phyloP scores from a whole-genome alignment of 2,888 invertebrate species.

The Agonum fuliginosum region DNA sequence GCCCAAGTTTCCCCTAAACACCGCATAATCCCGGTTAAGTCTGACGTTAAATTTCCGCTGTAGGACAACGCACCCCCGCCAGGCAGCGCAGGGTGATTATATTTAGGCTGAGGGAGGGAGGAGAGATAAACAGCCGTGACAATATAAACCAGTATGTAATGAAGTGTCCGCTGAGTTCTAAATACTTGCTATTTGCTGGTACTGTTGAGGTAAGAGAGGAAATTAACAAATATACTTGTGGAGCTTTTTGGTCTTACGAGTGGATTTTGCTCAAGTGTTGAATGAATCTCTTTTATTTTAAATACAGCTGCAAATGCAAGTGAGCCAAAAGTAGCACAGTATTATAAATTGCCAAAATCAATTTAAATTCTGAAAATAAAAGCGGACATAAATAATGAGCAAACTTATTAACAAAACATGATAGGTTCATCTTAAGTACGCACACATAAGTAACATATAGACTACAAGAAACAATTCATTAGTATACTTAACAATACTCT shows the following conservation, averaged over 20 bases:
- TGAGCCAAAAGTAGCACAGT: too few species aligned
- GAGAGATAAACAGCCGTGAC: slow-evolving; percentile 42
- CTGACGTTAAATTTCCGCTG: slow-evolving; percentile 58
- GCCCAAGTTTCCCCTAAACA: slow-evolving; percentile 55
- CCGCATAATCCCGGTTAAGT: slow-evolving; percentile 57
- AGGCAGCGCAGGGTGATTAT: slow-evolving; percentile 9
- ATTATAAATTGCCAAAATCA: too few species aligned
- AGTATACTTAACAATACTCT: too few species aligned
- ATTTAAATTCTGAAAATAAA: too few species aligned
- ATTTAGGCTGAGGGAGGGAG: not conserved
- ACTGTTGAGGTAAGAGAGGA: not conserved
- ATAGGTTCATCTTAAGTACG: too few species aligned
- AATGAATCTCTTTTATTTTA: too few species aligned
- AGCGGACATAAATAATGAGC: too few species aligned
- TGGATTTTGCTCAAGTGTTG: too few species aligned
- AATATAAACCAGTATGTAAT: slow-evolving; percentile 55
- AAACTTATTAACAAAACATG: too few species aligned
- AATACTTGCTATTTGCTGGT: slow-evolving; percentile 34
- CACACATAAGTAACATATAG: too few species aligned
- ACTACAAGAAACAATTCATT: too few species aligned
- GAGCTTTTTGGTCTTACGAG: not conserved
- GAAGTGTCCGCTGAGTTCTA: slow-evolving; percentile 37
- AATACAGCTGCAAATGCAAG: too few species aligned
- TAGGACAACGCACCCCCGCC: slow-evolving; percentile 47
- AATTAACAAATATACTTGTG: not conserved